These are phyloP conservation scores for Brenthis ino DNA, from an alignment of 2,888 invertebrate species.

Conservation along the genomic window DNA sequence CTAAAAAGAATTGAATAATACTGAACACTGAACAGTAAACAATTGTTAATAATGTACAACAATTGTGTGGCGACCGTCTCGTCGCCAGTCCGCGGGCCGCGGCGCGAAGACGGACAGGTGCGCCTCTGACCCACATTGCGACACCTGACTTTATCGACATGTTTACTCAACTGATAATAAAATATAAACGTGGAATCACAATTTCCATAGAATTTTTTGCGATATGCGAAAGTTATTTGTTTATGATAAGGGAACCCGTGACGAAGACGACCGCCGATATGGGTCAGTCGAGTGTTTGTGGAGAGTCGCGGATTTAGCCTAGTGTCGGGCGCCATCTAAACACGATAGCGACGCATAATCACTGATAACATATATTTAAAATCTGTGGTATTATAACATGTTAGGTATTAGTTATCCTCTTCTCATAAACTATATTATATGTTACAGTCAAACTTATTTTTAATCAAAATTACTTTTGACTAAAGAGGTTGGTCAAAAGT, in stretches of 20 bases:
- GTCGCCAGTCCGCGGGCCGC: constrained; percentile 6
- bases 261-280: constrained; percentile 8
- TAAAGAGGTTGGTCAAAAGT: too few relatives aligned
- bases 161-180: constrained; percentile 52
- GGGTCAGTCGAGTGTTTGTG: constrained; percentile 20
- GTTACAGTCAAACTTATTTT: too few relatives aligned
- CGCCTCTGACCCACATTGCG: constrained; percentile 55
- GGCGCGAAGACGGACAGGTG: constrained; percentile 46
- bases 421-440: too few relatives aligned
- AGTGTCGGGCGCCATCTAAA: background rate
- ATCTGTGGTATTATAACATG: too few relatives aligned
- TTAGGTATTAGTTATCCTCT: too few relatives aligned
- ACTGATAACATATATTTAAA: too few relatives aligned
- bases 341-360: too few relatives aligned
- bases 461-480: too few relatives aligned
- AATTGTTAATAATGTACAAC: too few relatives aligned
- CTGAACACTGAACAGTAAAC: too few relatives aligned
- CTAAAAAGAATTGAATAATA: too few relatives aligned
- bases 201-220: constrained; percentile 50
- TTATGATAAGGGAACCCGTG: constrained; percentile 35
- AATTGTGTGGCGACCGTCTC: too few relatives aligned
- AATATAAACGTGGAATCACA: constrained; percentile 39
- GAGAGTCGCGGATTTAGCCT: constrained; percentile 7
- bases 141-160: constrained; percentile 50
- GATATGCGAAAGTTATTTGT: constrained; percentile 50